A percentile compares a stretch with the other conserved stretches of the same genome.
phyloP scores from a whole-genome alignment of 2,113 vertebrate species.

The Sylvietta virens region DNA sequence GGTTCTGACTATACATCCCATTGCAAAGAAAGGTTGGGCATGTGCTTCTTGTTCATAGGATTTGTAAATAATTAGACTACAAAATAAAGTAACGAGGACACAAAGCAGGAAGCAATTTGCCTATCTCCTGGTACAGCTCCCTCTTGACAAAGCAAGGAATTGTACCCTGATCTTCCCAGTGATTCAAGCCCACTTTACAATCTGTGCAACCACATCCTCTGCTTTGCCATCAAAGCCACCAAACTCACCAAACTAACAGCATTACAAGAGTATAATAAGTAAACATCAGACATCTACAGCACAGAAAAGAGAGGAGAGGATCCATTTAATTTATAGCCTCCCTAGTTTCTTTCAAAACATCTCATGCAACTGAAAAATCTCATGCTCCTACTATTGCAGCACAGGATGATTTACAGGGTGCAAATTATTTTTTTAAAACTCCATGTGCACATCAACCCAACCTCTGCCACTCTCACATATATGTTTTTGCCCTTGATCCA shows the following conservation, averaged over 20 bases:
- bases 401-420: background rate
- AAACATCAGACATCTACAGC: background rate
- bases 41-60: background rate
- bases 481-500: background rate
- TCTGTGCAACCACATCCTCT: background rate
- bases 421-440: background rate
- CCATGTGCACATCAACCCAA: background rate
- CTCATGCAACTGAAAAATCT: constrained; percentile 8
- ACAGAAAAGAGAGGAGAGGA: background rate
- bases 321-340: background rate
- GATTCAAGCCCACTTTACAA: background rate
- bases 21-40: background rate
- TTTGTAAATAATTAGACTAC: background rate
- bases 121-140: background rate
- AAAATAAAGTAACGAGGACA: background rate
- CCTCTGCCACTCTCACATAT: background rate
- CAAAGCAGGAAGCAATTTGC: background rate
- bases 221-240: background rate
- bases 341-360: background rate
- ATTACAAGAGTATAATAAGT: background rate
- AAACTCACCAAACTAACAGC: background rate
- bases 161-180: background rate
- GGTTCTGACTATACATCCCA: background rate
- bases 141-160: background rate
- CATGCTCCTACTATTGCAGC: background rate